Evolutionary conservation across 1,140 invertebrate species (phyloP).

Genomic region (Nilaparvata lugens): DNA sequence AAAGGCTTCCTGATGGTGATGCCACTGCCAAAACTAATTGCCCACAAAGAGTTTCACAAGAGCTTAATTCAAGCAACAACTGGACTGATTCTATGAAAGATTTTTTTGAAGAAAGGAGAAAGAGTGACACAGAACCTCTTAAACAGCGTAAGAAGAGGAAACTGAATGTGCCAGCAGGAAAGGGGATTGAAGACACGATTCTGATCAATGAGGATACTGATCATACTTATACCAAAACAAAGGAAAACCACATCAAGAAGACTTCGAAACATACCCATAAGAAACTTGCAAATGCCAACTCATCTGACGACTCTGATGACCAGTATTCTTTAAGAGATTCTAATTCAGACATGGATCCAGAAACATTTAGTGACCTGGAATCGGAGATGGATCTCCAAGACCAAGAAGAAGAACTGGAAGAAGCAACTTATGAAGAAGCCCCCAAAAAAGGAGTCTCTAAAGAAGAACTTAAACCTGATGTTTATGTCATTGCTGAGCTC

Average conservation of each 20-base stretch:
- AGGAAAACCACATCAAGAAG: not conserved
- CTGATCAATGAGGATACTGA: not conserved
- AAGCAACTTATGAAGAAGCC: not conserved
- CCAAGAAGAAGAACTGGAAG: no score
- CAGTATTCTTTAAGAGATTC: not conserved
- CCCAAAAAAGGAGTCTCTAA: not conserved
- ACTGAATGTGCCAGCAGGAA: constrained; percentile 6
- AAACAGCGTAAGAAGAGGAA: constrained; percentile 8
- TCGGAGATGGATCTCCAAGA: no score
- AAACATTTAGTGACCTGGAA: not conserved
- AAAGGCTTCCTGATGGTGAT: constrained; percentile 11
- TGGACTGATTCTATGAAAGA: constrained; percentile 2
- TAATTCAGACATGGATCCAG: not conserved
- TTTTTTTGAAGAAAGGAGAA: constrained; percentile 1
- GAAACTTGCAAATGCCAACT: not conserved
- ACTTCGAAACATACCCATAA: no score
- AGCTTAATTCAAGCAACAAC: not conserved
- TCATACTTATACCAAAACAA: no score
- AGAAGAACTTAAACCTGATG: not conserved
- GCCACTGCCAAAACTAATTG: not conserved
- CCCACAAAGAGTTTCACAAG: not conserved
- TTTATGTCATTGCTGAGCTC: not conserved
- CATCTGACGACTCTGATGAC: not conserved
- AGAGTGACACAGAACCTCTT: constrained; percentile 6
- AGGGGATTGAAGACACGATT: not conserved